Evolutionary conservation across 2,797 vertebrate species (phyloP), one percentile per base, ranked within the genome.

Genomic region (Sebastes cheni): DNA sequence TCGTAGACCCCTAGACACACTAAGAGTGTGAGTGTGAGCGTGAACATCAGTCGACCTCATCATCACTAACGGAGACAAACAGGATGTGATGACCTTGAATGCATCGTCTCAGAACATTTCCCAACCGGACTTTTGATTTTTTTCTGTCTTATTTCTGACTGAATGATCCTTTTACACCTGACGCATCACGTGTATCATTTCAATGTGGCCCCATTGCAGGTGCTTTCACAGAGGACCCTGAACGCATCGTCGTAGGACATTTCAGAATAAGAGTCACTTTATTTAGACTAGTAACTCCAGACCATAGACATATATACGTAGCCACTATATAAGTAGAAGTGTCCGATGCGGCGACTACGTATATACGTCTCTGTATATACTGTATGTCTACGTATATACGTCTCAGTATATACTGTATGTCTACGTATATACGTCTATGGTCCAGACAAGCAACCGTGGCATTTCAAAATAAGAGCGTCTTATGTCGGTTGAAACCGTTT

Each of bases 1-100:
- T 98, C 5, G 97, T 98, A 0, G 97, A 98, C 87, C 97, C 97
- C 11, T 98, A 88, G 79, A 8, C 6, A 0, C 0, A 0, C 8
- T 5, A 4, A 12, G 39, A 12, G 16, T 27, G 56, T 30, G 55
- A 2, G 20, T 9, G n/a, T 20, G 34, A 11, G 22, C 18, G 81
- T 1, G 59, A 42, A 61, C 34, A 20, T 56, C 23, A 58, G 6
- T 75, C 29, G 2, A 59, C 72, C 73, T 87, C 74, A 64, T 77
- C 60, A 18, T 59, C 66, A 62, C 52, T n/a, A 23, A 27, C 2
- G 0, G 22, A 65, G 18, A 59, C n/a, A 14, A 29, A 62, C n/a
- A 9, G 46, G 52, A 60, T 4, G n/a, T 12, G 58, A 70, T 59
- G 82, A 29, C 30, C 74, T 3, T 67, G 59, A 89, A 88, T 1